Base-by-base conservation (phyloP, 2,797 vertebrate genomes). In the Ambastaia sidthimunki region DNA sequence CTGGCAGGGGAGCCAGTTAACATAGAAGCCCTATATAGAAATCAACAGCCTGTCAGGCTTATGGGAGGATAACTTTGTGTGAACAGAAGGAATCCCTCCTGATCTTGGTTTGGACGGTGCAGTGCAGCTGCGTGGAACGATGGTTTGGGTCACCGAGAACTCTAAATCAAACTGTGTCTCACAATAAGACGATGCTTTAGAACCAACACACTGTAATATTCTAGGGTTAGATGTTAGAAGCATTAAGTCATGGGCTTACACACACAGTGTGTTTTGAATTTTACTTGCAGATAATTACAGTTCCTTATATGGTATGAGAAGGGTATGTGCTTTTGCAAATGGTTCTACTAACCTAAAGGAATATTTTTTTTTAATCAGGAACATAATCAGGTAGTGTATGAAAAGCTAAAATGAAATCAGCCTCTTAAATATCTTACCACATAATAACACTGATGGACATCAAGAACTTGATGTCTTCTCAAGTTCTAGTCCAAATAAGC, bases 1-100 rank as follows among this genome's bases (percentile, higher is more conserved):
- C 87, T 85, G 86, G 83, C 85, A 66, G 85, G 87, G 89, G 87
- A 85, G 79, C 41, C 62, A 82, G 68, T 78, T 85, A 81, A 83
- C 65, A 75, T 77, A 81, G 47, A 69, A 77, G 72, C 41, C 62
- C 70, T 78, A 54, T 77, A 47, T 70, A 69, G 79, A 81, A 41
- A 81, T 77, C 79, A 89, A 87, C 80, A 81, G 75, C 69, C 81
- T 87, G 85, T 90, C 82, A 86, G 63, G 83, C 78, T 79, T 79
- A 78, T 65, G 69, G 28, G 76, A 81, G 65, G 7, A 21, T 60
- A 66, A 50, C 55, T 60, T 60, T 23, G 60, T 37, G 66, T 44
- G 41, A 44, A 44, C 41, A 44, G 41, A 11, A 7, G 9, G 41
- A 44, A 10, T 65, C 69, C 59, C 18, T 65, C 47, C 52, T 71